These are phyloP conservation scores for Cistogaster globosa DNA, from an alignment of 2,888 invertebrate species.

Conservation along the genomic window DNA sequence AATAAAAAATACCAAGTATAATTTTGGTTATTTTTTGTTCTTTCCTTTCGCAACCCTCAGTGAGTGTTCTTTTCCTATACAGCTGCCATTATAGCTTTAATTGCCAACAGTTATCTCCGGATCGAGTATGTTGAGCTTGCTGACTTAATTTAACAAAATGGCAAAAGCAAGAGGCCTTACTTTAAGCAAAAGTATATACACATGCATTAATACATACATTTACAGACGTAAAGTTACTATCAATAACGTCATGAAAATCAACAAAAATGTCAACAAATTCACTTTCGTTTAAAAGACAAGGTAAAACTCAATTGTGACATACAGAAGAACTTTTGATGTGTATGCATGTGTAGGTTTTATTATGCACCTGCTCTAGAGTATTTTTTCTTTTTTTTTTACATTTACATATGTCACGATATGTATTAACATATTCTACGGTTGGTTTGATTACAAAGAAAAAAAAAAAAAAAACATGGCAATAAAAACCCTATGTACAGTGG, in stretches of 20 bases:
- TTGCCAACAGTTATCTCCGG: conserved; percentile 59
- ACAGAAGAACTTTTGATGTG: background rate
- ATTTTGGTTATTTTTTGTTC: too few relatives aligned
- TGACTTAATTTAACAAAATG: conserved; percentile 40
- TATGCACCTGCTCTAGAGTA: too few relatives aligned
- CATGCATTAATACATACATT: background rate
- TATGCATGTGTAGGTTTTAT: background rate
- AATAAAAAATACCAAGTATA: too few relatives aligned
- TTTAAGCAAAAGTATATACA: background rate
- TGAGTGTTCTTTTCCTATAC: conserved; percentile 10
- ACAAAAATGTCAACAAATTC: conserved; percentile 55
- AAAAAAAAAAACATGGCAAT: too few relatives aligned
- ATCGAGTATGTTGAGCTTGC: conserved; percentile 53
- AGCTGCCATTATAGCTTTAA: conserved; percentile 59
- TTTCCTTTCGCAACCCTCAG: too few relatives aligned
- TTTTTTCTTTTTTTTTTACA: too few relatives aligned
- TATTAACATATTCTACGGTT: background rate
- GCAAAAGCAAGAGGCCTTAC: conserved; percentile 22
- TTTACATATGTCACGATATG: background rate
- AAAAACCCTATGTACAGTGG: too few relatives aligned
- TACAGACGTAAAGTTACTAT: conserved; percentile 13
- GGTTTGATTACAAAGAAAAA: conserved; percentile 16
- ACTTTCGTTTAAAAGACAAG: conserved; percentile 20
- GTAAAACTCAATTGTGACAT: conserved; percentile 4
- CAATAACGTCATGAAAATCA: conserved; percentile 16